Conservation (phyloP, 2,797 vertebrate genomes). For the Tapirus indicus region DNA sequence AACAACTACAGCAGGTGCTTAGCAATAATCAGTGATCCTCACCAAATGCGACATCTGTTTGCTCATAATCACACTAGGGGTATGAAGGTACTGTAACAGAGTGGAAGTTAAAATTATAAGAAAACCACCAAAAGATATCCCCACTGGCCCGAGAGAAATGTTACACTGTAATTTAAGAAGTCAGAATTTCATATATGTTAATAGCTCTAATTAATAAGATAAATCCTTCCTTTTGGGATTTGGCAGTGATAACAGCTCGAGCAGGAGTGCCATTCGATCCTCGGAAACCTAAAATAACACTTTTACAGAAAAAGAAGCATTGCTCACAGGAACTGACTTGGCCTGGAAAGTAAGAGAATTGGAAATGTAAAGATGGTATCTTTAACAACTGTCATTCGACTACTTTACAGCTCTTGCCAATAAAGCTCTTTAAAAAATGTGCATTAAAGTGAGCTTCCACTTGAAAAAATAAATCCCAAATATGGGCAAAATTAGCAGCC, state of each 20-base stretch:
- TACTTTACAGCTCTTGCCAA: conserved; percentile 35
- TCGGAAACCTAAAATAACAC: conserved; percentile 25
- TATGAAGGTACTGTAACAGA: not conserved
- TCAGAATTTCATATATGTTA: conserved; percentile 38
- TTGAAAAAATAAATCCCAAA: conserved; percentile 42
- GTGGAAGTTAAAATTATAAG: not conserved
- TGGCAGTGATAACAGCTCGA: not conserved
- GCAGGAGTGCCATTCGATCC: not conserved
- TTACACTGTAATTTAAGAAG: conserved; percentile 5
- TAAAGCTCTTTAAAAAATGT: not conserved
- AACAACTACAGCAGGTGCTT: not conserved
- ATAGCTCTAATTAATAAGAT: conserved; percentile 60
- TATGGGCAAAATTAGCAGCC: not conserved
- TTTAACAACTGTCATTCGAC: conserved; percentile 22
- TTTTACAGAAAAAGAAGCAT: conserved; percentile 38
- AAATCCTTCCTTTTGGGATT: conserved; percentile 17
- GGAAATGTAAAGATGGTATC: conserved; percentile 54
- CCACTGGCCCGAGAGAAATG: not conserved
- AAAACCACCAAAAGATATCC: not conserved
- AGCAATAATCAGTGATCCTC: not conserved
- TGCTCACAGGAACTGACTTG: not conserved
- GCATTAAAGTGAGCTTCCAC: not conserved
- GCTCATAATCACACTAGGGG: not conserved
- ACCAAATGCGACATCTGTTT: not conserved
- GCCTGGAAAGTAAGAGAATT: conserved; percentile 24